A percentile compares a stretch with the other conserved stretches of the same genome.
Evolutionary conservation across 2,113 vertebrate species (phyloP).

Genomic region (Pelmatolapia mariae): DNA sequence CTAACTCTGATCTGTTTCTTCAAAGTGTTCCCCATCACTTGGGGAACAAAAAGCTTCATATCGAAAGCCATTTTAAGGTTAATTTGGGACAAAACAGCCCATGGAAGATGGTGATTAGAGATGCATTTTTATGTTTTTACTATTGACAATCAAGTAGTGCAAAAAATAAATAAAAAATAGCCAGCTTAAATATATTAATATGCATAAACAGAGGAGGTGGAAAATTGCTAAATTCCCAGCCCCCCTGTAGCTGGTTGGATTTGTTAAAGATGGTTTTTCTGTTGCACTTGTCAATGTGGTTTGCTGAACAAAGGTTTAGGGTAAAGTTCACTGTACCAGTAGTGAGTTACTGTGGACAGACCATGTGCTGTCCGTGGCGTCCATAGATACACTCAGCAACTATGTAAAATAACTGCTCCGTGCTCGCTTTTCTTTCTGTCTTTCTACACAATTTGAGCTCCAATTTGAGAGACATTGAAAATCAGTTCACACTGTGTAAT

Average conservation of each 20-base stretch:
- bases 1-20: background rate
- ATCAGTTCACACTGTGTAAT: background rate
- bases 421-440: background rate
- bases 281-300: background rate
- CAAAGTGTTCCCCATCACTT: background rate
- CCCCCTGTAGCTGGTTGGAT: constrained; percentile 12
- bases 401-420: background rate
- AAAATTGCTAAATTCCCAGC: background rate
- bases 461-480: background rate
- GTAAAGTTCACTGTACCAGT: background rate
- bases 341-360: background rate
- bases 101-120: constrained; percentile 40
- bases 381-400: background rate
- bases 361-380: background rate
- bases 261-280: background rate
- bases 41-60: background rate
- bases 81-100: constrained; percentile 40
- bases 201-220: constrained; percentile 15
- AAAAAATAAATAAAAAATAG: constrained; percentile 25
- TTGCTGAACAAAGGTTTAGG: background rate
- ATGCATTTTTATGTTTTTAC: constrained; percentile 33
- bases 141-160: constrained; percentile 15
- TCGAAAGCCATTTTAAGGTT: background rate
- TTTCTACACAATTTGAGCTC: background rate
- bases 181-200: constrained; percentile 5